phyloP scores from a whole-genome alignment of 2,888 invertebrate genomes.

The Aphodius granarius region DNA sequence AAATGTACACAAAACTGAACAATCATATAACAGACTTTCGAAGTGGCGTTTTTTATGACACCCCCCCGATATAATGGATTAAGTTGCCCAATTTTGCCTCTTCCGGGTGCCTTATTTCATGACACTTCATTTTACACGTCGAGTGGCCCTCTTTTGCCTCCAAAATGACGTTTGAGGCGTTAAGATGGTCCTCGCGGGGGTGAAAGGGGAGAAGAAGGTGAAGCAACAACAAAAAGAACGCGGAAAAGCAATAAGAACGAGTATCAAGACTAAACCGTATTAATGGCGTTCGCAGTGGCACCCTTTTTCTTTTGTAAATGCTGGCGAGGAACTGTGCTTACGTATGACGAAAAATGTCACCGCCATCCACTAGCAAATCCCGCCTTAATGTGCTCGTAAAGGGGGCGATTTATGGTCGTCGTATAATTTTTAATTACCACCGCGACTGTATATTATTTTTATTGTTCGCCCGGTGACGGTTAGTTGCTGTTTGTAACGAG shows the following conservation, averaged over 20 bases:
- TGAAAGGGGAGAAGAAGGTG: background rate
- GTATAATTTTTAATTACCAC: conserved; percentile 18
- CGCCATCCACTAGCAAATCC: conserved; percentile 8
- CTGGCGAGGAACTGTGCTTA: background rate
- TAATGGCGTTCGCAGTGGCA: background rate
- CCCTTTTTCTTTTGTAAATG: conserved; percentile 13
- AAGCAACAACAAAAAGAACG: background rate
- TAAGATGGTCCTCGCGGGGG: background rate
- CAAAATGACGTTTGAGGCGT: background rate
- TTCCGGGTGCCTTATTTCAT: background rate
- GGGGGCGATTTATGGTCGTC: conserved; percentile 5
- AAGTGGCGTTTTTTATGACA: background rate
- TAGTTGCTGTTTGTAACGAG: background rate
- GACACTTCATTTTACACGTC: background rate
- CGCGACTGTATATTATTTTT: background rate
- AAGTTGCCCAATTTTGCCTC: background rate
- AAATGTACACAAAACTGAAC: no score
- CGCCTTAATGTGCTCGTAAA: conserved; percentile 11
- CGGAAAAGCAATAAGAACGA: background rate
- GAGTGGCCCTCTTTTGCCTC: background rate
- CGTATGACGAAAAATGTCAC: conserved; percentile 12
- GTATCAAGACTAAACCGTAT: background rate
- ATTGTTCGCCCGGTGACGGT: background rate
- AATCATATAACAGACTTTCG: no score
- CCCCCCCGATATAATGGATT: background rate